phyloP scores from a whole-genome alignment of 2,797 vertebrate genomes.

The Argyrosomus regius region DNA sequence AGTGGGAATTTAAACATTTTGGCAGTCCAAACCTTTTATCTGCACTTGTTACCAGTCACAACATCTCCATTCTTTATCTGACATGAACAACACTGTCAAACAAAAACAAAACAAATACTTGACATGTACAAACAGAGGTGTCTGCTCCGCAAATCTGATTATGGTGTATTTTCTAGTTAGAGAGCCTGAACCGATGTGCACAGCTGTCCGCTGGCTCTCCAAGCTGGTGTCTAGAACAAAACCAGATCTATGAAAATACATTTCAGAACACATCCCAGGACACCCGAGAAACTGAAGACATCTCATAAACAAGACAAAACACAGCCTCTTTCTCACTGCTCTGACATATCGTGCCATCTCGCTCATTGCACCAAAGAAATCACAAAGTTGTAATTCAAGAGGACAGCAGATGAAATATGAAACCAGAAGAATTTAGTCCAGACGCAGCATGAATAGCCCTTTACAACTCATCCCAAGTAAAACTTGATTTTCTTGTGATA shows the following conservation, averaged over 20 bases:
- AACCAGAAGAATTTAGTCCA: slow-evolving; percentile 8
- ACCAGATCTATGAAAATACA: slow-evolving; percentile 31
- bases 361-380: slow-evolving; percentile 13
- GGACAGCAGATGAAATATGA: slow-evolving; percentile 20
- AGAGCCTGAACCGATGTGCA: slow-evolving; percentile 13
- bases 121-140: slow-evolving; percentile 18
- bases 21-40: slow-evolving; percentile 9
- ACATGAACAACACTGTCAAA: slow-evolving; percentile 21
- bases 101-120: not conserved
- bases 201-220: slow-evolving; percentile 11
- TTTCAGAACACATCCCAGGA: slow-evolving; percentile 5
- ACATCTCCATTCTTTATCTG: not conserved
- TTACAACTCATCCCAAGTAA: slow-evolving; percentile 22
- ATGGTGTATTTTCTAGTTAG: not conserved
- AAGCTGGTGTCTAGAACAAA: slow-evolving; percentile 34
- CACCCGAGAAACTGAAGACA: slow-evolving; percentile 7
- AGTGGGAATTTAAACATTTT: slow-evolving; percentile 31
- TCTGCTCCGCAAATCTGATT: slow-evolving; percentile 16
- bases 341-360: not conserved
- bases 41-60: slow-evolving; percentile 23
- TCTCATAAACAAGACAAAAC: not conserved
- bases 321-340: not conserved
- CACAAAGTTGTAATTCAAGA: not conserved
- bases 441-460: slow-evolving; percentile 28
- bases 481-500: slow-evolving; percentile 2